These are phyloP conservation scores for Pristionchus maxplancki DNA, from an alignment of 2,888 invertebrate species.

Conservation along the genomic window DNA sequence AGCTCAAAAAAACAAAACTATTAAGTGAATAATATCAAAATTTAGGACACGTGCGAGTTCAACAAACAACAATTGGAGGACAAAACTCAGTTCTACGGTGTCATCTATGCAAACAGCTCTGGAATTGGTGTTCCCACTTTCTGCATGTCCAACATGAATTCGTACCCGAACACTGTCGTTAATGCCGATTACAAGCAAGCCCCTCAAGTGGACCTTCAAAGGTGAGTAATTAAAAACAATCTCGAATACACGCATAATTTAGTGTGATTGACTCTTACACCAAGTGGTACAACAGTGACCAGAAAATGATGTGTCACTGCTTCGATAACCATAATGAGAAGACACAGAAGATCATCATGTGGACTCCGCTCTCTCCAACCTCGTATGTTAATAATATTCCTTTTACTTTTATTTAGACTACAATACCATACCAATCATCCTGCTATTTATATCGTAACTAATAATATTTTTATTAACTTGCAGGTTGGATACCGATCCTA, in stretches of 20 bases:
- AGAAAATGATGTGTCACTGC: neutral
- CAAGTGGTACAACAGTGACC: neutral
- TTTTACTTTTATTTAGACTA: too few species aligned
- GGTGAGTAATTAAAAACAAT: neutral
- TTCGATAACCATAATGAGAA: neutral
- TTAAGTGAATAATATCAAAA: too few species aligned
- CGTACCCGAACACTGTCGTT: neutral
- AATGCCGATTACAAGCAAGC: neutral
- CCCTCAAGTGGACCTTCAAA: neutral
- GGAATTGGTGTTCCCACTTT: neutral
- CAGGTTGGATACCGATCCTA: too few species aligned
- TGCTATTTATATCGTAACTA: too few species aligned
- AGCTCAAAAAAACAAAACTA: too few species aligned
- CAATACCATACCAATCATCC: too few species aligned
- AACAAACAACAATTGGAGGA: neutral
- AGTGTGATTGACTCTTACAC: neutral
- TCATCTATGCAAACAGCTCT: neutral
- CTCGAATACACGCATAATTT: neutral
- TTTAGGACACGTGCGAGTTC: neutral
- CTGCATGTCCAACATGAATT: conserved; percentile 14
- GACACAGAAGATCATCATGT: neutral
- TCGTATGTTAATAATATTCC: neutral
- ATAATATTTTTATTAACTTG: too few species aligned
- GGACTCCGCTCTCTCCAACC: neutral
- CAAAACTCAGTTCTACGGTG: neutral